Conservation (phyloP, 2,797 vertebrate species). For the Antennarius maculatus region DNA sequence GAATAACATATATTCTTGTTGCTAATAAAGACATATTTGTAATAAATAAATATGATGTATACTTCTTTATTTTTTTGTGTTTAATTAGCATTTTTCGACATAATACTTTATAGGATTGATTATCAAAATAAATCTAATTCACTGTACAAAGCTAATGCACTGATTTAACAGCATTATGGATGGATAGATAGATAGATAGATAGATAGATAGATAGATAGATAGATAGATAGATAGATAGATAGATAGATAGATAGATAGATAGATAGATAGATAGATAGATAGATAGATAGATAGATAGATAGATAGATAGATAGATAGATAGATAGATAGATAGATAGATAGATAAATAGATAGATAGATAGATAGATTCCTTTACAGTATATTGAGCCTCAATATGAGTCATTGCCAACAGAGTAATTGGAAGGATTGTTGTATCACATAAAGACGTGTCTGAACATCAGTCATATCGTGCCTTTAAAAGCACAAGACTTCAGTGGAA, state of each 20-base stretch:
- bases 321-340: no score
- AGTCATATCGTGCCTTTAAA: constrained; percentile 62
- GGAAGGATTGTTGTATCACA: constrained; percentile 49
- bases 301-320: no score
- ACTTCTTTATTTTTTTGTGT: no score
- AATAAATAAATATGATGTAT: no score
- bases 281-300: background rate
- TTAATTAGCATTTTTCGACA: no score
- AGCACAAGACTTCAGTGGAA: constrained; percentile 65
- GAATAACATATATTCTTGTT: background rate
- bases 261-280: no score
- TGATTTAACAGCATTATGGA: constrained; percentile 3
- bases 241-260: no score
- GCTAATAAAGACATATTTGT: background rate
- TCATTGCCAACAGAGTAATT: constrained; percentile 53
- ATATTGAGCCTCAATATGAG: constrained; percentile 42
- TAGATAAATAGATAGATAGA: no score
- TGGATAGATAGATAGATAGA: no score
- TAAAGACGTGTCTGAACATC: constrained; percentile 44
- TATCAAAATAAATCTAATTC: constrained; percentile 8
- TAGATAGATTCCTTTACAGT: constrained; percentile 1
- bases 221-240: no score
- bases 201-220: no score
- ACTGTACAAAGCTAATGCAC: background rate
- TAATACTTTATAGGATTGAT: constrained; percentile 32